Base-by-base conservation (phyloP, 2,113 vertebrate species). In the Etheostoma cragini region DNA sequence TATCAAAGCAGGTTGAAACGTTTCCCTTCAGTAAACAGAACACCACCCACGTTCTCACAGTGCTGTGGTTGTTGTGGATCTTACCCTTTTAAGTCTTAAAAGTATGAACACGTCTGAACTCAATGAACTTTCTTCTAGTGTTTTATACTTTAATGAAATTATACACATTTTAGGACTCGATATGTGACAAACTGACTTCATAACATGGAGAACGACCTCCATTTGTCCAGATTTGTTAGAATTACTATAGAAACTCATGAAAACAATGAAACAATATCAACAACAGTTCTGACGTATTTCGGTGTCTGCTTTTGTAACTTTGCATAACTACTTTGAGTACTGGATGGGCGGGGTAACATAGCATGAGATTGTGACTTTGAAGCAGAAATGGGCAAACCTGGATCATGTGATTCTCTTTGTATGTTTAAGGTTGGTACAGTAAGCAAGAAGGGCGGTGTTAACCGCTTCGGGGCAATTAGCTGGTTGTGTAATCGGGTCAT, bases 221-320 rank as follows among this genome's bases (percentile, higher is more conserved):
- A 30, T 30, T 30, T 30, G 30, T 30, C 30, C 30, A 30, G 2
- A 42, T 42, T 10, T 42, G 38, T 42, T 11, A 42, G 33, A 46
- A 4, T 21, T 16, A 10, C 11, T 10, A 3, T 2, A 42, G 61
- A 15, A n/a, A 21, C 12, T 5, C 1, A 6, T 66, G 17, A 8
- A 3, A 5, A 13, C 22, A n/a, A 7, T 0, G 5, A 5, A 3
- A 2, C 2, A 19, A 19, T 5, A 5, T 24, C 3, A 30, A n/a
- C 38, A 42, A 46, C 13, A 2, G 26, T 1, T 8, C 1, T 30
- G 6, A 30, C 8, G 3, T 49, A 15, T 12, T 24, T 63, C 1
- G 10, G 14, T 56, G 38, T 53, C 72, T 80, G 67, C 22, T 72
- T 69, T 53, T 35, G 13, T 45, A 16, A 12, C 46, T 42, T 42